Evolutionary conservation across 1,140 invertebrate species (phyloP), one percentile per base, ranked within the genome.

Genomic region (Phortica variegata): DNA sequence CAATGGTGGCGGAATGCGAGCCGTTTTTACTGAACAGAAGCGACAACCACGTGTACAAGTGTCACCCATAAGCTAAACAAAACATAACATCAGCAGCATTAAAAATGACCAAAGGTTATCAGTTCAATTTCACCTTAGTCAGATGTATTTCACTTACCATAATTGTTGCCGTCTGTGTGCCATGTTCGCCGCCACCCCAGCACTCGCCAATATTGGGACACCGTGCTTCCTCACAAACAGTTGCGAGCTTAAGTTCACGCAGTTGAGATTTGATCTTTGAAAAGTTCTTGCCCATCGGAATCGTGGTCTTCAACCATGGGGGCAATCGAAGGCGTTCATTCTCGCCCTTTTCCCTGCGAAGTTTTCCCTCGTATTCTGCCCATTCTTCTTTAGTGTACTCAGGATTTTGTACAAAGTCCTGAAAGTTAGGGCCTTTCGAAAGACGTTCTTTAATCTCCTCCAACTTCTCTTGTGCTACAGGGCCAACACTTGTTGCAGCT

Each of bases 141-240:
- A 26, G 6, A 41, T 42, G 12, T 31, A 16, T 39, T 12, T 23
- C 13, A 61, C 53, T 65, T 78, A 92, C 89, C 91, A 94, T 94
- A 52, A 93, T 93, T 37, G 91, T 94, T 38, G 91, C 90, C 46
- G 91, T 95, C 21, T 91, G 88, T 10, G 88, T 91, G 19, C 87
- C 87, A 79, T 92, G 84, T 60, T 86, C 83, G 42, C 90, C 90
- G n/a, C 90, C 96, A 54, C 95, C 95, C 97, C 97, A 99, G 79
- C 97, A 99, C 80, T 98, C 95, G 16, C 95, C 95, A 60, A 99
- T 98, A 78, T 99, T 99, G 1, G 97, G 97, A 83, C 97, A 99
- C 54, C 93, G 82, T 0, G 97, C 97, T 80, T 99, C 97, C 76
- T 99, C 95, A 78, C 97, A 99, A 1, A 99, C 97, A 2, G 97